phyloP scores from a whole-genome alignment of 2,113 vertebrate genomes.

The Ascaphus truei region DNA sequence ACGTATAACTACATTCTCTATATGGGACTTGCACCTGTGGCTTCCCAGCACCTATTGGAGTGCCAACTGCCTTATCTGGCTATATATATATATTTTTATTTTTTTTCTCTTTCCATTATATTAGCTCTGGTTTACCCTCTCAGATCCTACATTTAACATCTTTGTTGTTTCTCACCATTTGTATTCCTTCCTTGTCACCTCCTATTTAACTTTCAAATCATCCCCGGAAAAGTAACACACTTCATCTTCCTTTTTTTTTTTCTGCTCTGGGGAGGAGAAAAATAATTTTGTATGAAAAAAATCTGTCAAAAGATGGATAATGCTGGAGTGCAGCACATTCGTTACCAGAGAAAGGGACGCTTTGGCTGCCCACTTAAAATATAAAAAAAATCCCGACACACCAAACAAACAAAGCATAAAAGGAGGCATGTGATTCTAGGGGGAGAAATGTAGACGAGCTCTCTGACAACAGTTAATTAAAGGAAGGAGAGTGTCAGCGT shows the following conservation, averaged over 20 bases:
- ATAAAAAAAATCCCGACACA: conserved; percentile 20
- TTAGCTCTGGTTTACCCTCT: background rate
- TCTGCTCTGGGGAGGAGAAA: conserved; percentile 19
- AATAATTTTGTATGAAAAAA: conserved; percentile 29
- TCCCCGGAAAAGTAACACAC: background rate
- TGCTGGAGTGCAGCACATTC: conserved; percentile 5
- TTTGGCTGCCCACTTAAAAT: conserved; percentile 23
- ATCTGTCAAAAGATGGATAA: conserved; percentile 29
- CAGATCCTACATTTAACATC: background rate
- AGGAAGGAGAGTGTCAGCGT: conserved; percentile 26
- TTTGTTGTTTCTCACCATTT: conserved; percentile 13
- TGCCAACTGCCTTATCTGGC: too few species aligned
- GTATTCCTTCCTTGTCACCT: conserved; percentile 1
- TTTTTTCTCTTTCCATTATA: background rate
- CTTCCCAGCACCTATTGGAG: too few species aligned
- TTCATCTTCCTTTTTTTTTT: conserved; percentile 19
- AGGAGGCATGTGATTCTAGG: conserved; percentile 9
- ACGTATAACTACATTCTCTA: too few species aligned
- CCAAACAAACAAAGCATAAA: conserved; percentile 22
- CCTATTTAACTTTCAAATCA: conserved; percentile 25
- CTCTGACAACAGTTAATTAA: conserved; percentile 33
- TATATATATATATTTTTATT: too few species aligned
- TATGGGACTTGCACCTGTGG: too few species aligned
- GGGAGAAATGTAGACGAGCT: conserved; percentile 31
- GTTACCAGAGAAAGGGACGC: conserved; percentile 8